Conservation (phyloP, 2,113 vertebrate species). For the Macroglossus sobrinus region DNA sequence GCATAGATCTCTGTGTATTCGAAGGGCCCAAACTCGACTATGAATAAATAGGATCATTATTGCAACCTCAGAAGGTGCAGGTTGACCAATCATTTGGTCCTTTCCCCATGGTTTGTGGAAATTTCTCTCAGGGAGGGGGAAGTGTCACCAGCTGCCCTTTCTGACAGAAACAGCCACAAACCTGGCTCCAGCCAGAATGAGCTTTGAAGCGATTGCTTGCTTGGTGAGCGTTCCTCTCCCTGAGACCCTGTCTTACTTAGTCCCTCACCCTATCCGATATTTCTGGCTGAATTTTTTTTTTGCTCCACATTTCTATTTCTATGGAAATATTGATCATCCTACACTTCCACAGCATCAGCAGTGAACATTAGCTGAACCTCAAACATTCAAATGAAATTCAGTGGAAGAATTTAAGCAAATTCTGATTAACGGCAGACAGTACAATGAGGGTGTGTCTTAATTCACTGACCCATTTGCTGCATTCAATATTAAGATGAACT, state of each 20-base stretch:
- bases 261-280: background rate
- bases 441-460: background rate
- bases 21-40: background rate
- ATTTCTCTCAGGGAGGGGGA: background rate
- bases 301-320: background rate
- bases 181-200: background rate
- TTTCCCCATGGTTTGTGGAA: background rate
- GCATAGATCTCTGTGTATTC: background rate
- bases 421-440: background rate
- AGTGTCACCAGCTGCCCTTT: background rate
- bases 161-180: background rate
- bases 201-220: background rate
- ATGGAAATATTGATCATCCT: background rate
- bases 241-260: background rate
- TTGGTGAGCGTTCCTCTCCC: background rate
- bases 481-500: background rate
- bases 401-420: background rate
- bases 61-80: background rate
- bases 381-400: background rate
- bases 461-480: background rate
- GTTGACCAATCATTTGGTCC: background rate
- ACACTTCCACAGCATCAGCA: background rate
- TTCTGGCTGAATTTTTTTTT: background rate
- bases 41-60: background rate
- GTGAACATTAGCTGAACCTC: background rate